Evolutionary conservation across 1,140 invertebrate species (phyloP).

Genomic region (Bemisia tabaci): DNA sequence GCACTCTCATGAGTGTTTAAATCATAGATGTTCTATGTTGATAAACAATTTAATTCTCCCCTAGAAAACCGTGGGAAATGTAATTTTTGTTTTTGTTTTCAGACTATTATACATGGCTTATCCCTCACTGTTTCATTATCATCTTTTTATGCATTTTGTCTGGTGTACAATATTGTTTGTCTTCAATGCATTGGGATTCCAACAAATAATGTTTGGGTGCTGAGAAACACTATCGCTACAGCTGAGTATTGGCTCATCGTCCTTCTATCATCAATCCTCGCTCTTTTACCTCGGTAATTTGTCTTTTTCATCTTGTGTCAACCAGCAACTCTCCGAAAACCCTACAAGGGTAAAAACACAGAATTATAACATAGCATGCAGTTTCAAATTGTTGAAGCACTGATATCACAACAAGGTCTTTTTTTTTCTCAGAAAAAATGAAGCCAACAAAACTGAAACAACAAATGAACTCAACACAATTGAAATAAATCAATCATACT

Average conservation of each 20-base stretch:
- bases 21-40: too few species aligned
- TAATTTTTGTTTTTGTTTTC: slow-evolving; percentile 36
- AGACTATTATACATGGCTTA: slow-evolving; percentile 75
- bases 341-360: neutral
- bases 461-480: too few species aligned
- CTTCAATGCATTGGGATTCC: slow-evolving; percentile 62
- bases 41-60: too few species aligned
- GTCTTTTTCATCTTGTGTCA: slow-evolving; percentile 1
- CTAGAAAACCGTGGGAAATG: too few species aligned
- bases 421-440: too few species aligned
- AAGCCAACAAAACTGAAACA: too few species aligned
- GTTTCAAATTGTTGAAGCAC: too few species aligned
- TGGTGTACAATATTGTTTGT: slow-evolving; percentile 69
- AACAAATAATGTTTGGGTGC: slow-evolving; percentile 76
- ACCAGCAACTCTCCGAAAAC: neutral
- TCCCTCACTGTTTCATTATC: slow-evolving; percentile 62
- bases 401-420: too few species aligned
- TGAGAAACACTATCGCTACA: slow-evolving; percentile 58
- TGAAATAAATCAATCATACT: too few species aligned
- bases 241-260: slow-evolving; percentile 69
- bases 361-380: neutral
- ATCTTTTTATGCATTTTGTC: slow-evolving; percentile 69
- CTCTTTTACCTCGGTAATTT: slow-evolving; percentile 69
- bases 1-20: too few species aligned
- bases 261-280: slow-evolving; percentile 55